These are phyloP conservation scores for Sorex araneus DNA, from an alignment of 2,113 vertebrate genomes.

Conservation along the genomic window DNA sequence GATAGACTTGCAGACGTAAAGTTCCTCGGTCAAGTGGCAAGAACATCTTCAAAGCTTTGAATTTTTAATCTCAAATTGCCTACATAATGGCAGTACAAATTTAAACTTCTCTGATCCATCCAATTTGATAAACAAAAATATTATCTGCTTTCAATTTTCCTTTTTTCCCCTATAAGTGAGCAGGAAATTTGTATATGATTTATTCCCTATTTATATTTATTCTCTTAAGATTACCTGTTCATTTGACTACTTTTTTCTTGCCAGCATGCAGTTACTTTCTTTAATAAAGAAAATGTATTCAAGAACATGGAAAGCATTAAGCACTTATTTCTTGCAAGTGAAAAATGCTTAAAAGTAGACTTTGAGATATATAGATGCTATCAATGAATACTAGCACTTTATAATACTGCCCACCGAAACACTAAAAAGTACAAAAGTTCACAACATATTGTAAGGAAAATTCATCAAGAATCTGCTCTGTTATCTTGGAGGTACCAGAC, in stretches of 20 bases:
- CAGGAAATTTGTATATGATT: conserved; percentile 41
- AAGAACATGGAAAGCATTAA: conserved; percentile 7
- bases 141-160: conserved; percentile 47
- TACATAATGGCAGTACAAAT: background rate
- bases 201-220: conserved; percentile 59
- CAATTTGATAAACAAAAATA: conserved; percentile 53
- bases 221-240: conserved; percentile 58
- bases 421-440: conserved; percentile 92
- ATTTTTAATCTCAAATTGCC: conserved; percentile 53
- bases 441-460: conserved; percentile 92
- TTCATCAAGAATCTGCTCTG: conserved; percentile 91
- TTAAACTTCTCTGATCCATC: conserved; percentile 33
- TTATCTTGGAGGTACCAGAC: conserved; percentile 92
- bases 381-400: conserved; percentile 87
- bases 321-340: conserved; percentile 57
- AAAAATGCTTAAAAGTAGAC: conserved; percentile 83
- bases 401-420: conserved; percentile 86
- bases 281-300: conserved; percentile 54
- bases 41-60: conserved; percentile 42
- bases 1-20: conserved; percentile 27
- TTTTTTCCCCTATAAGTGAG: conserved; percentile 5
- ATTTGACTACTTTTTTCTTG: conserved; percentile 55
- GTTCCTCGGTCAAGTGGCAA: conserved; percentile 53
- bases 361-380: conserved; percentile 86
- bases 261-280: conserved; percentile 15